Evolutionary conservation across 2,113 vertebrate genomes (phyloP).

Genomic region (Daboia siamensis): DNA sequence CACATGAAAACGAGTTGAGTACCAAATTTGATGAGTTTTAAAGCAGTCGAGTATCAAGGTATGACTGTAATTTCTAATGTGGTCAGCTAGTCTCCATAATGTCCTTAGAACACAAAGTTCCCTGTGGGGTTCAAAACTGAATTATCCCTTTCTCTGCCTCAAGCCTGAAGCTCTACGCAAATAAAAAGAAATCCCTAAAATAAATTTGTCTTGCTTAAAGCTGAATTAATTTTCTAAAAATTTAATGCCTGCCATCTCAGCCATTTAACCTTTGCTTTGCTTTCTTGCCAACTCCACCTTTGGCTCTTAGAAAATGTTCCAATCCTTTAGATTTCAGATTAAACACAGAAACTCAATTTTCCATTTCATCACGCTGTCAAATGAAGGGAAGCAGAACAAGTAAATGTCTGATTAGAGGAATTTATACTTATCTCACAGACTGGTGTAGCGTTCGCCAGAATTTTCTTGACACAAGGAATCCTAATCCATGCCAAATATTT

Average conservation of each 20-base stretch:
- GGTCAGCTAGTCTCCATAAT: not conserved
- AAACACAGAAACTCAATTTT: slow-evolving; percentile 3
- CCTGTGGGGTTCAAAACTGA: not conserved
- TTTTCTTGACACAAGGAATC: not conserved
- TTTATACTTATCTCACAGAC: not conserved
- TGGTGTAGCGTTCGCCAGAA: not conserved
- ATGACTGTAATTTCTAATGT: not conserved
- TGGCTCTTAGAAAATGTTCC: not conserved
- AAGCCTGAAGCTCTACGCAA: slow-evolving; percentile 11
- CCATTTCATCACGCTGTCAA: slow-evolving; percentile 11
- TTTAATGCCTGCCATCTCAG: slow-evolving; percentile 27
- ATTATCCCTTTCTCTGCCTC: not conserved
- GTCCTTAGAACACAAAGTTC: not conserved
- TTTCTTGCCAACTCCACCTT: not conserved
- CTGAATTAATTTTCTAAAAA: slow-evolving; percentile 45
- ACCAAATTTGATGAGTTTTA: not conserved
- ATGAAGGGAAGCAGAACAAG: not conserved
- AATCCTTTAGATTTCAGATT: slow-evolving; percentile 18
- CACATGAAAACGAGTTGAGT: not conserved
- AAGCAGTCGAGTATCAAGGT: not conserved
- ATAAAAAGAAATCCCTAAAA: slow-evolving; percentile 37
- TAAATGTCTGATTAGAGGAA: not conserved
- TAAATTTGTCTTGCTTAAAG: slow-evolving; percentile 46
- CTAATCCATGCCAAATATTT: not conserved
- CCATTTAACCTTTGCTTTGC: slow-evolving; percentile 29